A percentile compares a stretch with the other conserved stretches of the same genome.
Conservation (phyloP, 1,140 invertebrate genomes). For the Chelonus insularis region DNA sequence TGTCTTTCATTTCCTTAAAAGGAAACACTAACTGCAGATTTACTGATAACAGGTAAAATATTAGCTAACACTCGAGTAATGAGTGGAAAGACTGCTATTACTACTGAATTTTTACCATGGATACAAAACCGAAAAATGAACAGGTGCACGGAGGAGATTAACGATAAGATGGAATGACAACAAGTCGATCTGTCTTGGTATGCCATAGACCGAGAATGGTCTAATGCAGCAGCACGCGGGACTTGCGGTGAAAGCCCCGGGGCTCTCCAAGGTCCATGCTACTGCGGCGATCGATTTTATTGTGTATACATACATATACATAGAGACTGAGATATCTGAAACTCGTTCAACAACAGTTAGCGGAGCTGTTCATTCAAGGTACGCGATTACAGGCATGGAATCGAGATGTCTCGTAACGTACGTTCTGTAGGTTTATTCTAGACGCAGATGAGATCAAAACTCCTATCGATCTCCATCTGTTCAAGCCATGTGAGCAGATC, state of each 20-base stretch:
- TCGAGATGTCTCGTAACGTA: constrained; percentile 2
- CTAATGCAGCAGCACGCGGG: constrained; percentile 24
- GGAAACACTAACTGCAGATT: too few species aligned
- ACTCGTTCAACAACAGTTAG: constrained; percentile 14
- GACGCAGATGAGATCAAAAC: constrained; percentile 17
- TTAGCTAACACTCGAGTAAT: too few species aligned
- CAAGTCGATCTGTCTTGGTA: constrained; percentile 45
- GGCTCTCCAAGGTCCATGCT: constrained; percentile 36
- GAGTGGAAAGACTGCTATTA: too few species aligned
- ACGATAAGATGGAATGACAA: constrained; percentile 26
- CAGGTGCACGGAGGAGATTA: constrained; percentile 6
- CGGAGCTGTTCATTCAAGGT: constrained; percentile 9
- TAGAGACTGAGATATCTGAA: constrained; percentile 12
- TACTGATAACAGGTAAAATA: too few species aligned
- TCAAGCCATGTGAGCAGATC: background rate
- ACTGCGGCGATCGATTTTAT: constrained; percentile 21
- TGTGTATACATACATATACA: background rate
- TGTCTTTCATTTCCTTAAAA: too few species aligned
- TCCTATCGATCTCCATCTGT: constrained; percentile 8
- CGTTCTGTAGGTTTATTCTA: too few species aligned
- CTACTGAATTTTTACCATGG: too few species aligned
- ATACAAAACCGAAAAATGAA: constrained; percentile 9
- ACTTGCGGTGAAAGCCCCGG: constrained; percentile 40
- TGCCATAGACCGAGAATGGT: constrained; percentile 31
- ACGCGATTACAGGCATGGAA: background rate